phyloP scores from a whole-genome alignment of 2,113 vertebrate species.

The Myodes glareolus region DNA sequence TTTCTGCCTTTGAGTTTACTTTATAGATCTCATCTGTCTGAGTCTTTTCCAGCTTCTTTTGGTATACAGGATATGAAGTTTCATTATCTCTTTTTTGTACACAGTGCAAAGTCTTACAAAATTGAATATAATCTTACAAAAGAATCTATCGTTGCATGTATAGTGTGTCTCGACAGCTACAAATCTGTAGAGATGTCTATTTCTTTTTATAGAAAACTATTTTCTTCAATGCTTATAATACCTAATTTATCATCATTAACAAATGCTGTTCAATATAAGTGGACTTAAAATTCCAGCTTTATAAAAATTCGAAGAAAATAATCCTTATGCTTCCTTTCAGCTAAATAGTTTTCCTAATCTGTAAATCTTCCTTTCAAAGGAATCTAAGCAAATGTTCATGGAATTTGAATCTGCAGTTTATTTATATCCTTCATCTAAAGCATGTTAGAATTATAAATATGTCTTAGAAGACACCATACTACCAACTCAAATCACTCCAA shows the following conservation, averaged over 20 bases:
- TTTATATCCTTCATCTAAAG: not conserved
- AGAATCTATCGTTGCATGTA: not conserved
- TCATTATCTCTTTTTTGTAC: not conserved
- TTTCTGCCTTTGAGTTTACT: not conserved
- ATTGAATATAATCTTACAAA: not conserved
- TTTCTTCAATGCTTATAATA: not conserved
- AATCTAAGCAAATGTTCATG: constrained; percentile 2
- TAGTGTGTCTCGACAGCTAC: not conserved
- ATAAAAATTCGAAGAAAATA: not conserved
- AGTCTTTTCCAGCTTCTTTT: not conserved
- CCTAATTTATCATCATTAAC: not conserved
- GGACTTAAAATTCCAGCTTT: not conserved
- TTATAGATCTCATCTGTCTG: not conserved
- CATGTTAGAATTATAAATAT: not conserved
- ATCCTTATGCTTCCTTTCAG: not conserved
- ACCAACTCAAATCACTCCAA: not conserved
- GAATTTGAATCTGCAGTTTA: constrained; percentile 9
- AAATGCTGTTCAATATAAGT: not conserved
- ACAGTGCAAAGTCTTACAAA: not conserved
- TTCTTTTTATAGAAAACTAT: not conserved
- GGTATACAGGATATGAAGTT: not conserved
- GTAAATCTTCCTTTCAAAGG: not conserved
- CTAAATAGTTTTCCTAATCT: not conserved
- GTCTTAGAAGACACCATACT: not conserved
- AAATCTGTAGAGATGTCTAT: not conserved